Conservation (phyloP, 2,888 invertebrate species). For the Adela reaumurella region DNA sequence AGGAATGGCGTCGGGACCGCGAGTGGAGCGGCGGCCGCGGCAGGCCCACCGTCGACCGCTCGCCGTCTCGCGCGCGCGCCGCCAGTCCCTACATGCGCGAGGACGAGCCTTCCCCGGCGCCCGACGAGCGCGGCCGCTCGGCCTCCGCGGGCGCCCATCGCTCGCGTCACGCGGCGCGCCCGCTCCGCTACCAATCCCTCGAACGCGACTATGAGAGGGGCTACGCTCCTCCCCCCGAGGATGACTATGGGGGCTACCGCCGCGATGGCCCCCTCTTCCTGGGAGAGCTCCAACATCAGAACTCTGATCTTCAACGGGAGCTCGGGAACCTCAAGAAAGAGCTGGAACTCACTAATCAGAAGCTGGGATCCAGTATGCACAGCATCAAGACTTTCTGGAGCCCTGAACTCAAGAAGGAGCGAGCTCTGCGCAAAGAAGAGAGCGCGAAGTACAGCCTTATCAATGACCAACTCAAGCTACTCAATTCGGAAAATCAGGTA, state of each 20-base stretch:
- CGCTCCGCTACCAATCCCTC: slow-evolving; percentile 70
- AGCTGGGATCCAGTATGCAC: slow-evolving; percentile 98
- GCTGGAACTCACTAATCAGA: slow-evolving; percentile 93
- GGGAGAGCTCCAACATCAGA: slow-evolving; percentile 89
- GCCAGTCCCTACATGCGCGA: slow-evolving; percentile 72
- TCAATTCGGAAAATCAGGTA: slow-evolving; percentile 98
- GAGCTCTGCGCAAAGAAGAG: slow-evolving; percentile 95
- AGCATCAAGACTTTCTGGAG: slow-evolving; percentile 99
- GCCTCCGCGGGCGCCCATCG: slow-evolving; percentile 69
- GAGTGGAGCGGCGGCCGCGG: slow-evolving; percentile 44
- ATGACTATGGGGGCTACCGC: slow-evolving; percentile 56
- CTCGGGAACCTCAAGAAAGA: slow-evolving; percentile 87
- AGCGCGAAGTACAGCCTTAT: slow-evolving; percentile 95
- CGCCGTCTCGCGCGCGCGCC: slow-evolving; percentile 78
- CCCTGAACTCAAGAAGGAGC: slow-evolving; percentile 97
- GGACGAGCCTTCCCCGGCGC: slow-evolving; percentile 78
- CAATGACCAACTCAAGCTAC: slow-evolving; percentile 92
- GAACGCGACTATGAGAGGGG: slow-evolving; percentile 81
- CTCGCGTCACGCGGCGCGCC: slow-evolving; percentile 77
- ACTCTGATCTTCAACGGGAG: slow-evolving; percentile 91
- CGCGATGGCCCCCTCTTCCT: slow-evolving; percentile 64
- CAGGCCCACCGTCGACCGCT: slow-evolving; percentile 86
- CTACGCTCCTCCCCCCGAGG: slow-evolving; percentile 80
- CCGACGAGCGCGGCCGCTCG: slow-evolving; percentile 77
- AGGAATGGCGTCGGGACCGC: slow-evolving; percentile 51